These are phyloP conservation scores for Drosophila setifemur DNA, from an alignment of 1,140 invertebrate species.

Conservation along the genomic window DNA sequence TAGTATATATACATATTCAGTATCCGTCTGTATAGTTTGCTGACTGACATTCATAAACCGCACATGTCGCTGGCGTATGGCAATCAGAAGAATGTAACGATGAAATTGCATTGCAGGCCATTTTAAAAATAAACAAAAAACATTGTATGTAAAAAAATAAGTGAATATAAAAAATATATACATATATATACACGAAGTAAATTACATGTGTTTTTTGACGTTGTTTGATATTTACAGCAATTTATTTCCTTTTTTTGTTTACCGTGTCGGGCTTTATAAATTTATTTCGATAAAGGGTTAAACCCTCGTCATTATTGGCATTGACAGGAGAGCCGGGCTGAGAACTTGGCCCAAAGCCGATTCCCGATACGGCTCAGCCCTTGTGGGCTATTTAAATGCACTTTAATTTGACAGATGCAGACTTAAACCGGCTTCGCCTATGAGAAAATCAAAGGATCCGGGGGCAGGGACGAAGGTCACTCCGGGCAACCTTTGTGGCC, in stretches of 20 bases:
- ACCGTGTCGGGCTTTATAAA: not conserved
- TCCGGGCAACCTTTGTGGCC: constrained; percentile 30
- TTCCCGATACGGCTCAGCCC: not conserved
- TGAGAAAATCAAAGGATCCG: not conserved
- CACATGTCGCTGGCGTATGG: constrained; percentile 38
- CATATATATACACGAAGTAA: too few species aligned
- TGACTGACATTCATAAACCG: constrained; percentile 52
- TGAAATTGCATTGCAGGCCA: constrained; percentile 42
- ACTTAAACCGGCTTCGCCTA: too few species aligned
- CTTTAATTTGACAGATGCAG: constrained; percentile 41
- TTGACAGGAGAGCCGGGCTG: constrained; percentile 22
- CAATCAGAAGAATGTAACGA: constrained; percentile 17
- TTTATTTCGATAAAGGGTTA: constrained; percentile 28
- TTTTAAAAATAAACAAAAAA: constrained; percentile 26
- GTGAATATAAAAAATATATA: constrained; percentile 2
- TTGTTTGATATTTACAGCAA: constrained; percentile 26
- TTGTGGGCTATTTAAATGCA: constrained; percentile 27
- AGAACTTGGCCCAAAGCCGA: constrained; percentile 2
- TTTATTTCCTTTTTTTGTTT: constrained; percentile 31
- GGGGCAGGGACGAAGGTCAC: not conserved
- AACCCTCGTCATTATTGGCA: constrained; percentile 34
- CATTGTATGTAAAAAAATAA: not conserved
- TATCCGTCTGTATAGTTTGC: constrained; percentile 1
- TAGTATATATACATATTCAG: not conserved
- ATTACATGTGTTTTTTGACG: constrained; percentile 45